Conservation (phyloP, 2,797 vertebrate genomes). For the Alectoris magna region DNA sequence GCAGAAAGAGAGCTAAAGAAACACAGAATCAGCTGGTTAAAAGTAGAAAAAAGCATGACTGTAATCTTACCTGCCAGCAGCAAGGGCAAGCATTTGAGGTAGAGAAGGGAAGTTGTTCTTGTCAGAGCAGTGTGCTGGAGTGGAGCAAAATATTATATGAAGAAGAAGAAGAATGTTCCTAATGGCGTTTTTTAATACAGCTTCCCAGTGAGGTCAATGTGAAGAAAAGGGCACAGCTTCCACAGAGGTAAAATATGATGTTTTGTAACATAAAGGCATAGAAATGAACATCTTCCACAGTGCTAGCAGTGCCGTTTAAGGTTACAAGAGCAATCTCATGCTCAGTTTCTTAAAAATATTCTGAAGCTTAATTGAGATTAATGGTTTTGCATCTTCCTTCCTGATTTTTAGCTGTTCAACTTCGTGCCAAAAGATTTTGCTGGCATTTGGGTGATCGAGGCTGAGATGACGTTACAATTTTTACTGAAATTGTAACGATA, state of each 20-base stretch:
- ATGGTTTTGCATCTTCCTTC: neutral
- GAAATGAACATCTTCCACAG: neutral
- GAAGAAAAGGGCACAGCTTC: neutral
- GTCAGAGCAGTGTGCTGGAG: neutral
- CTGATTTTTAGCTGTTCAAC: neutral
- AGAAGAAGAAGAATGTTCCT: neutral
- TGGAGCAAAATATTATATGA: neutral
- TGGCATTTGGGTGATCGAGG: neutral
- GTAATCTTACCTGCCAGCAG: slow-evolving; percentile 15
- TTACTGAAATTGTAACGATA: neutral
- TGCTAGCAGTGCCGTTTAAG: neutral
- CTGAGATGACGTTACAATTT: neutral
- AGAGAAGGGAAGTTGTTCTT: neutral
- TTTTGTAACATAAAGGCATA: neutral
- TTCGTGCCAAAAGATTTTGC: neutral
- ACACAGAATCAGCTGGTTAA: neutral
- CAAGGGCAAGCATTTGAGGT: neutral
- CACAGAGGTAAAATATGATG: neutral
- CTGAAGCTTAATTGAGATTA: neutral
- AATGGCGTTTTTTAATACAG: neutral
- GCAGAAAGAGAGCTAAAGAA: neutral
- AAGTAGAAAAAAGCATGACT: neutral
- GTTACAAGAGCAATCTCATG: neutral
- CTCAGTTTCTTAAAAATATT: neutral
- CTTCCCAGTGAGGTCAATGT: neutral